phyloP scores from a whole-genome alignment of 2,113 vertebrate species.

The Phaethornis superciliosus region DNA sequence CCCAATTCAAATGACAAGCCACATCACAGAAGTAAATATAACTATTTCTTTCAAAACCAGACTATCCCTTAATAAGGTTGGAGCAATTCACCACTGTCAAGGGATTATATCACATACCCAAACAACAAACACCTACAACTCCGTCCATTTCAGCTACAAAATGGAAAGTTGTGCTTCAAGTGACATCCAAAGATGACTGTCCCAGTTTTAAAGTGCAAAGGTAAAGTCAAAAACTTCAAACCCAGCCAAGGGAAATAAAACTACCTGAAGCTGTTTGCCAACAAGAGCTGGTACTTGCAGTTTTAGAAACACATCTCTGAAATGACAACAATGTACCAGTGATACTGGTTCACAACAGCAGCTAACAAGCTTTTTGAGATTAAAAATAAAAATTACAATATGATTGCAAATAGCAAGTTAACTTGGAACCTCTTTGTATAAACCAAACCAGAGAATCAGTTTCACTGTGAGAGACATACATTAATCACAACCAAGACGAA shows the following conservation, averaged over 20 bases:
- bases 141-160: not conserved
- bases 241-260: not conserved
- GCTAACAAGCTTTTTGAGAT: not conserved
- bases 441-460: not conserved
- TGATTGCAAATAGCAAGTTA: not conserved
- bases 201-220: not conserved
- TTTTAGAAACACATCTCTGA: not conserved
- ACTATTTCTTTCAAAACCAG: not conserved
- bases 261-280: fast-evolving
- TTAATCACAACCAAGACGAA: not conserved
- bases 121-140: not conserved
- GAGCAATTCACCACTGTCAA: not conserved
- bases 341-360: not conserved
- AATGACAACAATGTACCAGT: fast-evolving
- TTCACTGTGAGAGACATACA: not conserved
- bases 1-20: not conserved
- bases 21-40: not conserved
- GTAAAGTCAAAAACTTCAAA: not conserved
- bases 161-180: not conserved
- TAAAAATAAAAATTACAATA: not conserved
- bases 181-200: not conserved
- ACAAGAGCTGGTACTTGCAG: not conserved
- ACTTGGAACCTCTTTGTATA: not conserved
- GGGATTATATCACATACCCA: not conserved
- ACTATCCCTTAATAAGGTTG: not conserved